Conservation (phyloP, 2,113 vertebrate species). For the Melanocharis versteri region DNA sequence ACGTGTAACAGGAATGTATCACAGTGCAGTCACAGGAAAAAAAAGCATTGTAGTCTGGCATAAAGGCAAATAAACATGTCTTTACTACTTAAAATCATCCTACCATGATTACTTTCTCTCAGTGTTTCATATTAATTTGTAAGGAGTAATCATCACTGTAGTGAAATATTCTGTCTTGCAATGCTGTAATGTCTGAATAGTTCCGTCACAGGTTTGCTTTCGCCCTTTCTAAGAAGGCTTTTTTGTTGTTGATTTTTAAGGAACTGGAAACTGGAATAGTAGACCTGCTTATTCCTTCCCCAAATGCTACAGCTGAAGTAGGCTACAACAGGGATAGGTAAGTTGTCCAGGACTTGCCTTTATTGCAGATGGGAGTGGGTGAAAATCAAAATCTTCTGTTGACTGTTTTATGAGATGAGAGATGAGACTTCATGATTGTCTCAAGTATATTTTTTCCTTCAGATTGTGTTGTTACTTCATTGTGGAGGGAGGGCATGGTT, state of each 20-base stretch:
- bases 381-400: not conserved
- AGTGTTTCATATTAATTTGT: not conserved
- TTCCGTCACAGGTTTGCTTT: not conserved
- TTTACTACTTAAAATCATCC: not conserved
- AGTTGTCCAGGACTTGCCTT: not conserved
- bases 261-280: constrained; percentile 85
- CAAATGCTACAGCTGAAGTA: constrained; percentile 84
- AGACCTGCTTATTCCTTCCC: constrained; percentile 84
- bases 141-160: not conserved
- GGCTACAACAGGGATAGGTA: constrained; percentile 86
- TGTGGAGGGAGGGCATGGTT: not conserved
- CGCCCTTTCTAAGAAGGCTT: not conserved
- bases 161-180: not conserved
- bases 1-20: not conserved
- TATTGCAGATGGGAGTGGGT: not conserved
- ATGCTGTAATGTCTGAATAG: not conserved
- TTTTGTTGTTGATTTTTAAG: constrained; percentile 55
- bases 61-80: not conserved
- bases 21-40: not conserved
- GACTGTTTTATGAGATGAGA: not conserved
- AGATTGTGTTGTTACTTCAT: not conserved
- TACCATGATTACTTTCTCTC: not conserved
- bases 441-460: not conserved
- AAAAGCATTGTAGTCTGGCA: not conserved
- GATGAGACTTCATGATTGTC: not conserved